Conservation (phyloP, 2,113 vertebrate genomes). For the Glareola pratincola region DNA sequence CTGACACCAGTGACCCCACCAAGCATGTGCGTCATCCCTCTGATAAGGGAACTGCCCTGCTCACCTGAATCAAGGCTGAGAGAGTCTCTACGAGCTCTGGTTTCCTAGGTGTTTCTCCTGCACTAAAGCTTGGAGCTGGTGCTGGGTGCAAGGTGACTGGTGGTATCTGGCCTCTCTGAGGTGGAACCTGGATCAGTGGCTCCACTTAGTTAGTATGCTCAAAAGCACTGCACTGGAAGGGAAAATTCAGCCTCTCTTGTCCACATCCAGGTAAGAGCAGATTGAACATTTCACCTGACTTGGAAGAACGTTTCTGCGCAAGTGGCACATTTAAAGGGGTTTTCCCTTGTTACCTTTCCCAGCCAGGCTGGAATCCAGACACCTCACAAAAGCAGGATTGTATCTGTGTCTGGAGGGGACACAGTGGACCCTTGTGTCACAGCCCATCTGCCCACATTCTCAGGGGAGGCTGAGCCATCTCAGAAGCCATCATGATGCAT, state of each 20-base stretch:
- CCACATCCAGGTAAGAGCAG: background rate
- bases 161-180: background rate
- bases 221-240: background rate
- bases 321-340: background rate
- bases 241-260: background rate
- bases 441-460: background rate
- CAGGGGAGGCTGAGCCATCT: background rate
- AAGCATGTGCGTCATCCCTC: no score
- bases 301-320: background rate
- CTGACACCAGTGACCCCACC: background rate
- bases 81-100: background rate
- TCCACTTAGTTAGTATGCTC: background rate
- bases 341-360: background rate
- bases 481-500: background rate
- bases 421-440: background rate
- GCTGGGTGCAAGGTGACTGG: background rate
- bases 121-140: background rate
- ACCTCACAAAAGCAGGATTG: background rate
- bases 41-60: background rate
- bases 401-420: background rate
- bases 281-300: background rate
- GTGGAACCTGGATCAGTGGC: background rate
- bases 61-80: background rate
- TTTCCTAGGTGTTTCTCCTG: background rate
- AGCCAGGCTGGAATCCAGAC: background rate